Conservation (phyloP, 1,140 invertebrate genomes). For the Microvelia longipes region DNA sequence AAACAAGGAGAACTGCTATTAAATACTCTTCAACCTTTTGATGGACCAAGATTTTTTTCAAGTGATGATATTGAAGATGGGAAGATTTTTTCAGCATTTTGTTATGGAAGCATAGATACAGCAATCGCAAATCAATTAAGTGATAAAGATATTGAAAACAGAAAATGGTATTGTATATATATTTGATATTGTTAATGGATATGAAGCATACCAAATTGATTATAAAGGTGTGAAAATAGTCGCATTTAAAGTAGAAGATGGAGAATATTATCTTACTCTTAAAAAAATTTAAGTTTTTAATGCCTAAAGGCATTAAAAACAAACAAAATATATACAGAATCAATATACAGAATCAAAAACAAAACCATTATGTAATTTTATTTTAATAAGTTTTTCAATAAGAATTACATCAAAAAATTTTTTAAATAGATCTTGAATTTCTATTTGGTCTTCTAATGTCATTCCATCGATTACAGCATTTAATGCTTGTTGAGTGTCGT, state of each 20-base stretch:
- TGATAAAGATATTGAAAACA: background rate
- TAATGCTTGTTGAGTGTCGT: background rate
- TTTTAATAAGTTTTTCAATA: background rate
- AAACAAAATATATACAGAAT: background rate
- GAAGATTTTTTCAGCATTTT: background rate
- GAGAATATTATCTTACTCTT: background rate
- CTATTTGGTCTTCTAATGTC: background rate
- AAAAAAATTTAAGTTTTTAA: background rate
- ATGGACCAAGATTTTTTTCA: background rate
- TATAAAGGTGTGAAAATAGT: background rate
- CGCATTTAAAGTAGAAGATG: background rate
- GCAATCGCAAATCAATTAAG: background rate
- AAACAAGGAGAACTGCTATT: background rate
- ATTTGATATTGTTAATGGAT: background rate
- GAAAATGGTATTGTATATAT: background rate
- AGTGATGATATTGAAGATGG: background rate
- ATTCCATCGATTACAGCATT: background rate
- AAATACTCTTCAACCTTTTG: background rate
- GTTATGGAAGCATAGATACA: background rate
- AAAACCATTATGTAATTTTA: background rate
- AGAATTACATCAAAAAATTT: background rate
- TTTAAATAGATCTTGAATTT: background rate
- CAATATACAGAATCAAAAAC: background rate
- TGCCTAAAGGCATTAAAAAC: background rate
- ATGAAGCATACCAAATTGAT: background rate